Base-by-base conservation (phyloP, 2,797 vertebrate genomes). In the Poliocrania exsul region DNA sequence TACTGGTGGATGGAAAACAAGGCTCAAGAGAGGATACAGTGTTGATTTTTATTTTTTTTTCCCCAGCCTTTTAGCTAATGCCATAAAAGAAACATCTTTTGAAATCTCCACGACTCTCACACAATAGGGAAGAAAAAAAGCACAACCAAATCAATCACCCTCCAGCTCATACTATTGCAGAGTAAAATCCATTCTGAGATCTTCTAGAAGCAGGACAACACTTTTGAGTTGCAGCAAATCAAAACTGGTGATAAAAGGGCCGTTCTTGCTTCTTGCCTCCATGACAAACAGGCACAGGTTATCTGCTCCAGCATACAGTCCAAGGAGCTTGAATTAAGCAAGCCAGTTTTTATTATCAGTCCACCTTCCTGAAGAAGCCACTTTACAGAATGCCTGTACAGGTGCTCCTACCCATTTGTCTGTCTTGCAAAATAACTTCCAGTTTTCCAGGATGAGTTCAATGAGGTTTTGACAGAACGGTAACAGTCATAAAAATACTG, bases 171-270 rank as follows among this genome's bases (percentile, higher is more conserved):
- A 74, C 42, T 84, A 67, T 12, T 82, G 57, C 78, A 81, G 87
- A 94, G 65, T 37, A 78, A 95, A 92, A 92, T 93, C 84, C 79
- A 78, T 74, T 80, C 86, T 72, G 75, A 81, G 65, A 72, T 83
- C 77, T 89, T 46, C 69, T 74, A 58, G 73, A 82, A 86, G 70
- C 58, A 70, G 54, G 78, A 81, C 64, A 90, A 51, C 67, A 33
- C 46, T 81, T 86, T 58, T 51, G 72, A 90, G 61, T 15, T 93
- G 65, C 75, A 79, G 62, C 50, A 83, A 87, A 91, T 88, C 72
- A 56, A 71, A 90, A 86, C 26, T 49, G 58, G 75, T 0, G 46
- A 83, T 89, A 93, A 67, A 26, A 72, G 42, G 38, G 24, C 73
- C 46, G 53, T 33, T 82, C 65, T 93, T 1, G 0, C 77, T 92